Percentiles rank a stretch among this genome's conserved stretches.
Conservation (phyloP, 2,113 vertebrate species). For the Embiotoca jacksoni region DNA sequence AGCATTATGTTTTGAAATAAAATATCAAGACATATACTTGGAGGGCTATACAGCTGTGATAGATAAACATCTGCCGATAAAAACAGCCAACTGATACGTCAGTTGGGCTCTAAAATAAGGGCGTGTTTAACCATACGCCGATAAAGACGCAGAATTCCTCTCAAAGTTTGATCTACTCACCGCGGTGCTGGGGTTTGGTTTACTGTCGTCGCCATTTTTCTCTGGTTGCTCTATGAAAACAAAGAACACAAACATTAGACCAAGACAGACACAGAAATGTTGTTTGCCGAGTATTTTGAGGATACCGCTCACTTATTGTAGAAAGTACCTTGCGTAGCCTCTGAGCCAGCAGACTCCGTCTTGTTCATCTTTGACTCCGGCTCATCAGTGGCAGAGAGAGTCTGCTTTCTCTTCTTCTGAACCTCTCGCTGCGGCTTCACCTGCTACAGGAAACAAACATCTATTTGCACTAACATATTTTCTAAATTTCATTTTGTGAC, state of each 20-base stretch:
- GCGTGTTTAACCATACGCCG: too few species aligned
- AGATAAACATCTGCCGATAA: too few species aligned
- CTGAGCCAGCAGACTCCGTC: slow-evolving; percentile 58
- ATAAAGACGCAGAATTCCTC: background rate
- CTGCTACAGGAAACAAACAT: slow-evolving; percentile 65
- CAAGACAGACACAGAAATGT: background rate
- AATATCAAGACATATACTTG: too few species aligned
- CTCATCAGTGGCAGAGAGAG: slow-evolving; percentile 64
- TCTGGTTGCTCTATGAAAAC: slow-evolving; percentile 52
- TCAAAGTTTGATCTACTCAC: slow-evolving; percentile 50
- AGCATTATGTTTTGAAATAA: too few species aligned
- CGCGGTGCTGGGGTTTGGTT: slow-evolving; percentile 44
- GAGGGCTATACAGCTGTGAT: too few species aligned
- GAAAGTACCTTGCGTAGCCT: slow-evolving; percentile 54
- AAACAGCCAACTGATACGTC: too few species aligned
- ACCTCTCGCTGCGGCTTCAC: slow-evolving; percentile 74
- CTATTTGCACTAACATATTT: slow-evolving; percentile 2
- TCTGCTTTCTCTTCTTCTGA: slow-evolving; percentile 85
- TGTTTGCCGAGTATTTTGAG: background rate
- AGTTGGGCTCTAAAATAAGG: too few species aligned
- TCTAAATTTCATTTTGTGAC: background rate
- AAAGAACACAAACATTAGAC: background rate
- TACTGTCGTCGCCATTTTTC: slow-evolving; percentile 54
- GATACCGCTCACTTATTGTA: fast-evolving
- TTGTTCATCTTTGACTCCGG: slow-evolving; percentile 82